Evolutionary conservation across 2,888 invertebrate species (phyloP), one percentile per base, ranked within the genome.

Genomic region (Metellina segmentata): DNA sequence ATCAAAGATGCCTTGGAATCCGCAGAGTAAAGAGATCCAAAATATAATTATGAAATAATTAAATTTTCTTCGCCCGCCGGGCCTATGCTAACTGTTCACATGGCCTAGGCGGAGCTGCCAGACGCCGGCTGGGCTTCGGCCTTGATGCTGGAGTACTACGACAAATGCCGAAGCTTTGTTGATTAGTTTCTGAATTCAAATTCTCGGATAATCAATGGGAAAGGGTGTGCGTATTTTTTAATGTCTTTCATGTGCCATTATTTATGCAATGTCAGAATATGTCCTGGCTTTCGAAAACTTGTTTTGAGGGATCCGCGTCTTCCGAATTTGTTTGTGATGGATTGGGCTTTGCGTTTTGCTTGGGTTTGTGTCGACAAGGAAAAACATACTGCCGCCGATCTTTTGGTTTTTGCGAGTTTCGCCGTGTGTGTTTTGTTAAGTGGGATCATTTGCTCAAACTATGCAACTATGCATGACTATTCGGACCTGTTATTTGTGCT

Each of bases 111-210:
- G 70, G 19, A 70, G 69, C 20, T n/a, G n/a, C 7, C 49, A 81
- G 88, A 88, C 89, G 89, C 79, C 89, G 89, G 83, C 83, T 52
- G 70, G 89, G 87, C 72, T 83, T 89, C 20, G 89, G 70, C 89
- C 89, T 90, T 90, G 89, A 81, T 88, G 48, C 75, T 49, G n/a
- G 74, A 20, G 49, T 61, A 16, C 20, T 16, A 81, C 48, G 61
- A 71, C 34, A 34, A 34, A 34, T 34, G 34, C 4, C 34, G 34
- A 34, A n/a, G 61, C 9, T 16, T 61, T 61, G 61, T 61, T 16
- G 61, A 61, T 16, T 61, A 16, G 61, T 34, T 34, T 1, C 34
- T 34, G 34, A 34, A 34, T 34, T 34, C 34, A 34, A 34, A 61
- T 61, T 61, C 61, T 16, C 61, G 5, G 9, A 4, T 34, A 34